A percentile compares a stretch with the other conserved stretches of the same genome.
Conservation (phyloP, 2,888 invertebrate genomes). For the Ichneumoninae sp. region DNA sequence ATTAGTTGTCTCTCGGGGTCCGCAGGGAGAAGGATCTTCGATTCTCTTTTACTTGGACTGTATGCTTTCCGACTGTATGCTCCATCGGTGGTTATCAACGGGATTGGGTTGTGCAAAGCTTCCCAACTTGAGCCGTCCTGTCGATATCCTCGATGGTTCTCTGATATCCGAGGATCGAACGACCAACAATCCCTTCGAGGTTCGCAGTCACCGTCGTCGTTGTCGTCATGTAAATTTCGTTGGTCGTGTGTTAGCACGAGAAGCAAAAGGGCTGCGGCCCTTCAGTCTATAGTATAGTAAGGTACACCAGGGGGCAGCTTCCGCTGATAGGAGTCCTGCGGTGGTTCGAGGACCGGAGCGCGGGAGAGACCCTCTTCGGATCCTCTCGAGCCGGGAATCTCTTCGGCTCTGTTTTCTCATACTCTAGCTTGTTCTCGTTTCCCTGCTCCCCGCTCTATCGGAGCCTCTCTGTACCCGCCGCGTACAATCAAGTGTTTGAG, state of each 20-base stretch:
- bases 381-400: slow-evolving; percentile 53
- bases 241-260: slow-evolving; percentile 47
- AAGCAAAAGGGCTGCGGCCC: slow-evolving; percentile 40
- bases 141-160: slow-evolving; percentile 25
- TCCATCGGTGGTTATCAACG: slow-evolving; percentile 49
- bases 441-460: slow-evolving; percentile 37
- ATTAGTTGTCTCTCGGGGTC: slow-evolving; percentile 16
- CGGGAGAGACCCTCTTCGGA: slow-evolving; percentile 43
- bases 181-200: slow-evolving; percentile 42
- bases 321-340: slow-evolving; percentile 37
- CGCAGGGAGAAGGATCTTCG: neutral
- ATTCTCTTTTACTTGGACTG: neutral
- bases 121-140: slow-evolving; percentile 17
- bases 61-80: neutral
- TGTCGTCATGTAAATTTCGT: slow-evolving; percentile 61
- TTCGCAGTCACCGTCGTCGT: slow-evolving; percentile 36
- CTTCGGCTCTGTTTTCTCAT: slow-evolving; percentile 31
- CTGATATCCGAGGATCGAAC: slow-evolving; percentile 23
- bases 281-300: slow-evolving; percentile 38
- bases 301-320: slow-evolving; percentile 15
- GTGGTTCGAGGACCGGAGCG: slow-evolving; percentile 33
- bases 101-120: slow-evolving; percentile 52
- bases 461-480: slow-evolving; percentile 42
- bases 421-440: slow-evolving; percentile 31
- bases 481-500: slow-evolving; percentile 83